Conservation (phyloP, 2,888 invertebrate species). For the Parnassius mnemosyne region DNA sequence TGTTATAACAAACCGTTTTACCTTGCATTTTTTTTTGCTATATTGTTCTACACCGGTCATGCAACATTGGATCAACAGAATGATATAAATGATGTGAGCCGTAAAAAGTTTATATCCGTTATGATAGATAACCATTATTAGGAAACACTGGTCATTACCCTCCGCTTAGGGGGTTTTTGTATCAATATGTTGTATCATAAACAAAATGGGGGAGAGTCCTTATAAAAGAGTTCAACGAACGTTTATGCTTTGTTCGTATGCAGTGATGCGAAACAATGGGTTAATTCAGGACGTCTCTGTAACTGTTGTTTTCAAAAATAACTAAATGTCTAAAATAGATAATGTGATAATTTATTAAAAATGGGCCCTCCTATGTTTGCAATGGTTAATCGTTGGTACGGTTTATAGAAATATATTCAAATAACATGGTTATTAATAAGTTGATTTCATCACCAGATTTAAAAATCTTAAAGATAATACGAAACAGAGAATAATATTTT, state of each 20-base stretch:
- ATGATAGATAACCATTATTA: conserved; percentile 40
- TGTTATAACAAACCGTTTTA: conserved; percentile 27
- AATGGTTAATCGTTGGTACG: no score
- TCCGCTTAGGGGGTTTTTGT: conserved; percentile 38
- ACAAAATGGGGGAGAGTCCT: conserved; percentile 46
- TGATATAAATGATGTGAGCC: conserved; percentile 39
- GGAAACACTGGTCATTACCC: conserved; percentile 48
- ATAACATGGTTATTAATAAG: no score
- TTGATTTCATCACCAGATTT: no score
- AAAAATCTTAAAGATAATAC: not conserved
- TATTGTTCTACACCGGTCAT: conserved; percentile 45
- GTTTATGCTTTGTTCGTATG: conserved; percentile 59
- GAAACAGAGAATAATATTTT: not conserved
- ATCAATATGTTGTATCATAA: conserved; percentile 9
- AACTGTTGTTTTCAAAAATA: conserved; percentile 23
- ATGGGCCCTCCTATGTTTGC: no score
- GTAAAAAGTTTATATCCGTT: conserved; percentile 60
- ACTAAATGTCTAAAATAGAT: not conserved
- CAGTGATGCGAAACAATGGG: conserved; percentile 59
- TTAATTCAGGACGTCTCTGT: conserved; percentile 46
- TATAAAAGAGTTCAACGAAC: conserved; percentile 80
- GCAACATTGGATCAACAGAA: conserved; percentile 51
- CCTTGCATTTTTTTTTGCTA: conserved; percentile 41
- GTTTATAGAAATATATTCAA: no score
- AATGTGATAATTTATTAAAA: no score